A percentile compares a stretch with the other conserved stretches of the same genome.
Conservation (phyloP, 2,888 invertebrate species). For the Apamea sordens region DNA sequence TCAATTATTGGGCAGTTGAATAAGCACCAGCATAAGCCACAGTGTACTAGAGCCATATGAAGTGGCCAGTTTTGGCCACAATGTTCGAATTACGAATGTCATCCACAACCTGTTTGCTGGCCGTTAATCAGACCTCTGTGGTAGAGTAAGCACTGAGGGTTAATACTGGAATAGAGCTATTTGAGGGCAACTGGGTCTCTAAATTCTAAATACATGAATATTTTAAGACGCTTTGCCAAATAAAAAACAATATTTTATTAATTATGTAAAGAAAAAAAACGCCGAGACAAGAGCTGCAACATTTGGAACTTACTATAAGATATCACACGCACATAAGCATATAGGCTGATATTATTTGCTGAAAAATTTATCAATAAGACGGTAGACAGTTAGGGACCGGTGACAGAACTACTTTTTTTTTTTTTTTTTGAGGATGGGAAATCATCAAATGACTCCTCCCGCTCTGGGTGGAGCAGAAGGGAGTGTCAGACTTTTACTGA, state of each 20-base stretch:
- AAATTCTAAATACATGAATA: not conserved
- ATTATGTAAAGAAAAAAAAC: not conserved
- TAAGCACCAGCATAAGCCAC: not conserved
- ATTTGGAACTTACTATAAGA: not conserved
- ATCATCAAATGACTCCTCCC: no score
- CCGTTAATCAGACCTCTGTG: conserved; percentile 9
- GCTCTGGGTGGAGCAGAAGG: no score
- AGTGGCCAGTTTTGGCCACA: conserved; percentile 9
- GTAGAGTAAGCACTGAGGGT: not conserved
- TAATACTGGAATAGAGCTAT: not conserved
- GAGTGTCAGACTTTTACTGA: no score
- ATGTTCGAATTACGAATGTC: conserved; percentile 23
- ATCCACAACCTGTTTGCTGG: conserved; percentile 9
- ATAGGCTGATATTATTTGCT: not conserved
- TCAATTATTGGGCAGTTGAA: not conserved
- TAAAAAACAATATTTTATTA: not conserved
- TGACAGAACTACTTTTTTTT: no score
- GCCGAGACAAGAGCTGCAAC: not conserved
- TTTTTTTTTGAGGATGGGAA: no score
- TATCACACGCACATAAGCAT: not conserved
- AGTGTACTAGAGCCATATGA: not conserved
- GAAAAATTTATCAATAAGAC: not conserved
- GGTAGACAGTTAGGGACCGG: not conserved
- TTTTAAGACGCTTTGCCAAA: not conserved
- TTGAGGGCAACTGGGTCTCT: not conserved